phyloP scores from a whole-genome alignment of 2,797 vertebrate genomes.

The Melanotaenia maccullochi region DNA sequence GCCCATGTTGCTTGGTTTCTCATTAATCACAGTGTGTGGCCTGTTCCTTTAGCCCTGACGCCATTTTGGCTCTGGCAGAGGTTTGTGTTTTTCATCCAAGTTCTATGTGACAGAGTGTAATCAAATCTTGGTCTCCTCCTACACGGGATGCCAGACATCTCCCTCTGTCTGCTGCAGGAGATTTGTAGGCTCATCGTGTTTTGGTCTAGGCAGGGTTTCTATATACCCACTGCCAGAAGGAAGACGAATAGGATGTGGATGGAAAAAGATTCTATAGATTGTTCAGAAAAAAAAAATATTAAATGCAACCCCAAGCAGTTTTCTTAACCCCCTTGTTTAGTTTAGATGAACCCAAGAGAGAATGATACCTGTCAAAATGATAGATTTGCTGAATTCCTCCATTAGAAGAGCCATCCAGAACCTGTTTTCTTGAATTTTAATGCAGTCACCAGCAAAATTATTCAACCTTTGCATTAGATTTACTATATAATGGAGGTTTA shows the following conservation, averaged over 20 bases:
- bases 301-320: constrained; percentile 61
- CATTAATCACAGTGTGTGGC: constrained; percentile 53
- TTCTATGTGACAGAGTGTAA: constrained; percentile 71
- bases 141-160: constrained; percentile 69
- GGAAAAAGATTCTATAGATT: constrained; percentile 64
- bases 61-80: constrained; percentile 72
- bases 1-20: constrained; percentile 29
- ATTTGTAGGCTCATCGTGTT: constrained; percentile 78
- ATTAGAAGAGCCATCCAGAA: constrained; percentile 36
- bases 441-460: background rate
- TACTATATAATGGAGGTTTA: background rate
- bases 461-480: background rate
- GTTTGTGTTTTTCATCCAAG: constrained; percentile 73
- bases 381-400: constrained; percentile 53
- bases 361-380: constrained; percentile 53
- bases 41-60: constrained; percentile 55
- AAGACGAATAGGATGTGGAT: constrained; percentile 65
- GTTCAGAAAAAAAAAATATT: constrained; percentile 48
- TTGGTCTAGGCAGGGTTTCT: constrained; percentile 65
- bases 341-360: constrained; percentile 63
- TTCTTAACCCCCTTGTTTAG: constrained; percentile 56
- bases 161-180: constrained; percentile 70
- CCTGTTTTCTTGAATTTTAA: constrained; percentile 11
- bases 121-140: constrained; percentile 70
- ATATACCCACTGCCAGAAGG: constrained; percentile 54